Evolutionary conservation across 2,888 invertebrate species (phyloP), one percentile per base, ranked within the genome.

Genomic region (Gisinianus flammeolus): DNA sequence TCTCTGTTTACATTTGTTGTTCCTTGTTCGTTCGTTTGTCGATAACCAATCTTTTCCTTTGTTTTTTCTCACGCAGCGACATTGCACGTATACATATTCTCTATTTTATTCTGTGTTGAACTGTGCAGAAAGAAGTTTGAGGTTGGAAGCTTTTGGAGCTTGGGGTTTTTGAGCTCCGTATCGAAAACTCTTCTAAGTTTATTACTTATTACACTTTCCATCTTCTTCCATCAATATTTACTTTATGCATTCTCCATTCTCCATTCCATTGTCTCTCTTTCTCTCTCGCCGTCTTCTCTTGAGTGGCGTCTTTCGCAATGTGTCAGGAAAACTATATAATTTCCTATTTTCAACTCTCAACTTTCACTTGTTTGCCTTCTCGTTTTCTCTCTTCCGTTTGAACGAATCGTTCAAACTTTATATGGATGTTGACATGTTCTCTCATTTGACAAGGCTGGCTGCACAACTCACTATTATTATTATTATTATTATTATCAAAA

Each of bases 41-140:
- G 54, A 54, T 54, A 54, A 54, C 54, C 54, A 54, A 54, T 54
- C 54, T 54, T 54, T 54, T 16, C 54, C n/a, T 54, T 54, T 16
- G n/a, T 54, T 54, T 5, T 54, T 5, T 54, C 8, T n/a, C n/a
- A n/a, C n/a, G n/a, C n/a, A n/a, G n/a, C n/a, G n/a, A n/a, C n/a
- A n/a, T n/a, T n/a, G n/a, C n/a, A 54, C 16, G n/a, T 3, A n/a
- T 19, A n/a, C 54, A n/a, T 54, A 16, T 44, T 44, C 44, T 54
- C 19, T 19, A n/a, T 19, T n/a, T 5, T n/a, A n/a, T 54, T 54
- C 8, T 54, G 19, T 19, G 4, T 54, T 10, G 44, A 44, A 6
- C 16, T 44, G 44, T 44, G 44, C n/a, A n/a, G n/a, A n/a, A n/a
- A n/a, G n/a, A n/a, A n/a, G n/a, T n/a, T n/a, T n/a, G n/a, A n/a